phyloP scores from a whole-genome alignment of 64 coral and sea anemone genomes.

The Montipora foliosa region DNA sequence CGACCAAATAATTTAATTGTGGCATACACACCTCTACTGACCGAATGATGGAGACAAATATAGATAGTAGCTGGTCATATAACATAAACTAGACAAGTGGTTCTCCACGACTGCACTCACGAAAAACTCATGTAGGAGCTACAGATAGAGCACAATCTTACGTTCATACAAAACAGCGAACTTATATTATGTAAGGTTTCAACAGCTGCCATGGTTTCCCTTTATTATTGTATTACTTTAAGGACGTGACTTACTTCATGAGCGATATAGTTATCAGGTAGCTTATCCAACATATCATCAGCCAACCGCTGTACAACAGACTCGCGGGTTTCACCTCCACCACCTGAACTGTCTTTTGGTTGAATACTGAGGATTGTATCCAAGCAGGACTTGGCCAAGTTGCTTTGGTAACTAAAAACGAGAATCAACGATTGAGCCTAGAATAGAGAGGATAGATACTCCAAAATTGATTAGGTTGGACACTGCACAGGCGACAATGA shows the following conservation, averaged over 20 bases:
- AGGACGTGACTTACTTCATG: conserved; percentile 78
- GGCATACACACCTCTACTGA: not conserved
- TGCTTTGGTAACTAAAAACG: conserved; percentile 89
- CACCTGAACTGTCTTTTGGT: conserved; percentile 96
- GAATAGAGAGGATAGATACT: not conserved
- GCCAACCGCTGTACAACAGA: conserved; percentile 96
- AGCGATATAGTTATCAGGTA: conserved; percentile 93
- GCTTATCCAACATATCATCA: conserved; percentile 99
- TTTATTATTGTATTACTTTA: not conserved
- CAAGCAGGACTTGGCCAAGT: conserved; percentile 90
- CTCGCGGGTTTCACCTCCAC: conserved; percentile 96
- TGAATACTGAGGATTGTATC: conserved; percentile 97
- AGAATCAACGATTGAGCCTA: not conserved
- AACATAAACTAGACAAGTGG: no score
- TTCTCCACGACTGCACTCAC: no score
- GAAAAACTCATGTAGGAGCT: no score
- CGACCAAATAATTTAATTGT: not conserved
- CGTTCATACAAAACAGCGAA: no score
- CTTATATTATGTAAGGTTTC: no score
- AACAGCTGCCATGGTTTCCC: no score
- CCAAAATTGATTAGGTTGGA: no score
- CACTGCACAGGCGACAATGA: no score
- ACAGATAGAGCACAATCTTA: no score
- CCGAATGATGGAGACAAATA: no score
- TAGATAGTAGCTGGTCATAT: no score